Evolutionary conservation across 2,797 vertebrate species (phyloP), one percentile per base, ranked within the genome.

Genomic region (Bovichtus variegatus): DNA sequence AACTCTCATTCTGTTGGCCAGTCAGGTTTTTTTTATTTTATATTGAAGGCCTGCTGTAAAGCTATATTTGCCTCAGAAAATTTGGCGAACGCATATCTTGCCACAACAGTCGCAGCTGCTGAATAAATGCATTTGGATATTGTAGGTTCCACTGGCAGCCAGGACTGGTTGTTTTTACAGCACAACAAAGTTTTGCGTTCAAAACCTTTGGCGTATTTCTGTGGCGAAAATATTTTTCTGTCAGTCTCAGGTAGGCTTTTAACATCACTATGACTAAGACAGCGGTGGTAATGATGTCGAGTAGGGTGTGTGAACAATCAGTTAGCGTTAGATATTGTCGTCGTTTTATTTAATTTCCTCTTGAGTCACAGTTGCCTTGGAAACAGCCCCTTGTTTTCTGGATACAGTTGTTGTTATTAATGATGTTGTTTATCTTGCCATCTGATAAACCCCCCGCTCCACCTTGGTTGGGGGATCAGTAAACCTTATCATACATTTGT

Each of bases 351-450:
- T 64, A n/a, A 66, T 64, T 78, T 78, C 44, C 78, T 90, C 79
- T 92, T 81, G 77, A 94, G 94, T 95, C 94, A 95, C 94, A 94
- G 94, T 95, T 95, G 95, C 95, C 95, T 96, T 95, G 89, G 86
- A 93, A 89, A 93, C 76, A 64, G 64, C 74, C 83, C 88, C 76
- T 81, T 78, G 65, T 89, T 92, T 88, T 90, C 81, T 84, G 72
- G 81, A 88, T 85, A 68, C 66, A 75, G 61, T 89, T 74, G 71
- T 85, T 54, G 51, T 80, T 78, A 11, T 71, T 74, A 15, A 70
- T 69, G 64, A 47, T 80, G 73, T 66, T 62, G 84, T 80, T 89
- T 84, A 50, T 85, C 71, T 90, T 84, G 91, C 85, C 89, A 88
- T 91, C 86, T 27, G 67, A 83, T 55, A 49, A 79, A 63, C 76